Evolutionary conservation across 2,888 invertebrate genomes (phyloP).

Genomic region (Stenoptilia bipunctidactyla): DNA sequence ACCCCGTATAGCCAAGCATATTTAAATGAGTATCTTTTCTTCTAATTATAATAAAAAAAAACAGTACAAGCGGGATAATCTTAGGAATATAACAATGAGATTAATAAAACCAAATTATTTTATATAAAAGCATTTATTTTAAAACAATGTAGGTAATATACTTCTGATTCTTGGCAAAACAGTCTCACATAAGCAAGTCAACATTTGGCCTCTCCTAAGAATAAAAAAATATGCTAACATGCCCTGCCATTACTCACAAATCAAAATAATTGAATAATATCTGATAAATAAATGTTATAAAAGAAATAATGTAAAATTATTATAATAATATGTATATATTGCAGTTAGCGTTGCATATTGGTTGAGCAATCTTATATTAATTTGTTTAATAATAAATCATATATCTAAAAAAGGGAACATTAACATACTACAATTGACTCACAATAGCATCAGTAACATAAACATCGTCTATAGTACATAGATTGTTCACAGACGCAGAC

Average conservation of each 20-base stretch:
- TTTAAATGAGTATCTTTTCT: no score
- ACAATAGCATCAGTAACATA: constrained; percentile 52
- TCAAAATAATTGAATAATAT: constrained; percentile 50
- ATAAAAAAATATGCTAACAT: constrained; percentile 67
- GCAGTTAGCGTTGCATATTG: constrained; percentile 65
- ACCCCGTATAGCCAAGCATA: no score
- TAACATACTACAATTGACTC: constrained; percentile 68
- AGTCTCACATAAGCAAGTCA: constrained; percentile 72
- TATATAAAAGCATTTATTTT: constrained; percentile 72
- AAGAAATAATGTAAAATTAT: constrained; percentile 59
- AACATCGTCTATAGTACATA: constrained; percentile 27
- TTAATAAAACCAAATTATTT: constrained; percentile 19
- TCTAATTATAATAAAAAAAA: no score
- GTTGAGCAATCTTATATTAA: constrained; percentile 67
- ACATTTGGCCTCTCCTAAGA: constrained; percentile 71
- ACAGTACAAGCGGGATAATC: neutral
- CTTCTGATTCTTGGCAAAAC: constrained; percentile 72
- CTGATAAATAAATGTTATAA: constrained; percentile 53
- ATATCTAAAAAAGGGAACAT: constrained; percentile 55
- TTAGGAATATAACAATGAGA: constrained; percentile 6
- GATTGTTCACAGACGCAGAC: constrained; percentile 45
- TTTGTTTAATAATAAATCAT: constrained; percentile 59
- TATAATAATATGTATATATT: constrained; percentile 44
- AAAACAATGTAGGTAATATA: constrained; percentile 72
- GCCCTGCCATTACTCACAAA: constrained; percentile 69